Percentiles rank a stretch among this genome's conserved stretches.
Evolutionary conservation across 2,888 invertebrate species (phyloP).

Genomic region (Chymomyza caudatula): DNA sequence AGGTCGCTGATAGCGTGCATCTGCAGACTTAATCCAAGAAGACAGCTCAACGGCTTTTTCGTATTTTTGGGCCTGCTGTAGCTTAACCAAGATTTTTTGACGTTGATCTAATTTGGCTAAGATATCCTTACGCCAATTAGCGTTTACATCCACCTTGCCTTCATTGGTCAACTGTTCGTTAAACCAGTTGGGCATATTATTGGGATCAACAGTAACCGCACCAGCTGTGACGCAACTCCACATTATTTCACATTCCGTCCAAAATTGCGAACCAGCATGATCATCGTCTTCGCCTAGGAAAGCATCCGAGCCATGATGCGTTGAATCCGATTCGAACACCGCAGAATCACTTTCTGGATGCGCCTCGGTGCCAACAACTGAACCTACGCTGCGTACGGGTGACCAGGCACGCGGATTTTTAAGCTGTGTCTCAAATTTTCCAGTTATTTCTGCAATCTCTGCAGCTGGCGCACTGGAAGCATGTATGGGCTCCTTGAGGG

Average conservation of each 20-base stretch:
- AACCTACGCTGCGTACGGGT: constrained; percentile 91
- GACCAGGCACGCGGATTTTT: constrained; percentile 92
- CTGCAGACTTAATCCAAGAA: constrained; percentile 91
- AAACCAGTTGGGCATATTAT: constrained; percentile 89
- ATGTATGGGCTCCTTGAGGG: constrained; percentile 64
- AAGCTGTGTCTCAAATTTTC: constrained; percentile 85
- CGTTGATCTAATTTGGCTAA: constrained; percentile 84
- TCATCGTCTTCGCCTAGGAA: constrained; percentile 86
- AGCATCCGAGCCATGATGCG: constrained; percentile 85
- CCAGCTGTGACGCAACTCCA: constrained; percentile 91
- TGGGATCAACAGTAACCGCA: constrained; percentile 86
- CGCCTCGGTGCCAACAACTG: constrained; percentile 90
- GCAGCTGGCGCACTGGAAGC: constrained; percentile 76
- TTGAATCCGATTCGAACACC: constrained; percentile 86
- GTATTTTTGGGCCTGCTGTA: constrained; percentile 81
- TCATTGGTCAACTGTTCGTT: constrained; percentile 79
- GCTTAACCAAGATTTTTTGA: constrained; percentile 78
- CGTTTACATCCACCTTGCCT: constrained; percentile 82
- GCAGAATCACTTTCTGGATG: constrained; percentile 91
- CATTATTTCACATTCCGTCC: constrained; percentile 88
- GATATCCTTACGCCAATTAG: constrained; percentile 87
- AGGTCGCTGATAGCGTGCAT: constrained; percentile 83
- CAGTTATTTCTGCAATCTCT: constrained; percentile 80
- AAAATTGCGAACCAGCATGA: constrained; percentile 82
- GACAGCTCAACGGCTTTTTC: constrained; percentile 90